Percentiles rank a stretch among this genome's conserved stretches.
These are phyloP conservation scores for Cherax destructor DNA, from an alignment of 1,140 invertebrate species.

Conservation along the genomic window DNA sequence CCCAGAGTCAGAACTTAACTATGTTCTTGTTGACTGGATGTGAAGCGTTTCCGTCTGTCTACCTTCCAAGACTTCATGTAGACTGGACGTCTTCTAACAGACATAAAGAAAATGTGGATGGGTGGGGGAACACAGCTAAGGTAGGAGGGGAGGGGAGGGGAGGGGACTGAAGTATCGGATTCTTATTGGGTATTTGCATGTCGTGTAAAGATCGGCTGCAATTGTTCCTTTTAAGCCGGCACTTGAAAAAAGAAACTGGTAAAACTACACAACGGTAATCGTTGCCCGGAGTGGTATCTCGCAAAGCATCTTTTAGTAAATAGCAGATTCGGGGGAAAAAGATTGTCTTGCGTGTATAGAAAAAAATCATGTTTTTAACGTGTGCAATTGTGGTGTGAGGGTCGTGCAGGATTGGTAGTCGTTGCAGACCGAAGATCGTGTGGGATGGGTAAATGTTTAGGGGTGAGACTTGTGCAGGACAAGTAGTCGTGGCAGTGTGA, in stretches of 20 bases:
- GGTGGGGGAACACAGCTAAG: background rate
- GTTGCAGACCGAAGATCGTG: too few species aligned
- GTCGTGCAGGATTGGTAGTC: too few species aligned
- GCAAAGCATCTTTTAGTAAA: background rate
- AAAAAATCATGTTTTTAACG: background rate
- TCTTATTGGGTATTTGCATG: constrained; percentile 28
- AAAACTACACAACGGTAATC: background rate
- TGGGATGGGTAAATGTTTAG: too few species aligned
- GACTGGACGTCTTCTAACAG: background rate
- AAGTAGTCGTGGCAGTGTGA: too few species aligned
- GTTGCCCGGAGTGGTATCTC: constrained; percentile 13
- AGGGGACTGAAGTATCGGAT: background rate
- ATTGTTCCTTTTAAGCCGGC: background rate
- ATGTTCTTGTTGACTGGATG: background rate
- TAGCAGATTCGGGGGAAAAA: constrained; percentile 5
- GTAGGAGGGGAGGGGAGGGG: background rate
- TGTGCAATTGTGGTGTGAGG: background rate
- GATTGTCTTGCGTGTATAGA: background rate
- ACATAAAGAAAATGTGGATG: background rate
- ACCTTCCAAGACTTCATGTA: background rate
- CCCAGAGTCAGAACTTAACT: too few species aligned
- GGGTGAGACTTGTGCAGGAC: too few species aligned
- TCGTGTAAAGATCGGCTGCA: background rate
- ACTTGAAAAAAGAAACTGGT: background rate
- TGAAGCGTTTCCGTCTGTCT: background rate